A percentile compares a stretch with the other conserved stretches of the same genome.
phyloP scores from a whole-genome alignment of 2,113 vertebrate genomes.

The Scomber colias region DNA sequence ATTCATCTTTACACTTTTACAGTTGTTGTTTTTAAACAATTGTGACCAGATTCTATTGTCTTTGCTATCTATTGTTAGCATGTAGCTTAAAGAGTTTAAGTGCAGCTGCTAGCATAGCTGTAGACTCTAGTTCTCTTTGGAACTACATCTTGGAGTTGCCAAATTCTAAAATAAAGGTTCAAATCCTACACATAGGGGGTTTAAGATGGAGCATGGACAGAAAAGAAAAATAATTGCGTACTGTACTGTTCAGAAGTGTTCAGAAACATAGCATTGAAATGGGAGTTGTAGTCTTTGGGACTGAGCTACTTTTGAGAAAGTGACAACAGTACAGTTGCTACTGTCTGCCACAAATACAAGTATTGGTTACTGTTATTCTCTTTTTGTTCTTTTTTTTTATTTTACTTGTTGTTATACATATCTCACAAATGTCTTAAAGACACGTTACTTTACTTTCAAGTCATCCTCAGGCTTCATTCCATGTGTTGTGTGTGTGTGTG shows the following conservation, averaged over 20 bases:
- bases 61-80: neutral
- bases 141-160: no score
- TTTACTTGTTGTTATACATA: slow-evolving; percentile 30
- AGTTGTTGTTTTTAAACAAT: no score
- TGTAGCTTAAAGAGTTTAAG: neutral
- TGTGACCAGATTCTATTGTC: no score
- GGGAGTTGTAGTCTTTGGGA: neutral
- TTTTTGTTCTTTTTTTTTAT: neutral
- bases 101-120: neutral
- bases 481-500: slow-evolving; percentile 6
- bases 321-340: neutral
- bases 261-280: neutral
- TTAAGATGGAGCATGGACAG: neutral
- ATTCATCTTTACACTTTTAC: no score
- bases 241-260: neutral
- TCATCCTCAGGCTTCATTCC: slow-evolving; percentile 28
- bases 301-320: neutral
- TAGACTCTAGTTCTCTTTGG: neutral
- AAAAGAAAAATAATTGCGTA: neutral
- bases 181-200: slow-evolving; percentile 10
- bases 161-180: neutral
- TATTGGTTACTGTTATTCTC: slow-evolving; percentile 5
- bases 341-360: slow-evolving; percentile 9
- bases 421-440: slow-evolving; percentile 71
- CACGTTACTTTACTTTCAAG: slow-evolving; percentile 23